phyloP scores from a whole-genome alignment of 23 tunicate genomes.

The Diplosoma virens region DNA sequence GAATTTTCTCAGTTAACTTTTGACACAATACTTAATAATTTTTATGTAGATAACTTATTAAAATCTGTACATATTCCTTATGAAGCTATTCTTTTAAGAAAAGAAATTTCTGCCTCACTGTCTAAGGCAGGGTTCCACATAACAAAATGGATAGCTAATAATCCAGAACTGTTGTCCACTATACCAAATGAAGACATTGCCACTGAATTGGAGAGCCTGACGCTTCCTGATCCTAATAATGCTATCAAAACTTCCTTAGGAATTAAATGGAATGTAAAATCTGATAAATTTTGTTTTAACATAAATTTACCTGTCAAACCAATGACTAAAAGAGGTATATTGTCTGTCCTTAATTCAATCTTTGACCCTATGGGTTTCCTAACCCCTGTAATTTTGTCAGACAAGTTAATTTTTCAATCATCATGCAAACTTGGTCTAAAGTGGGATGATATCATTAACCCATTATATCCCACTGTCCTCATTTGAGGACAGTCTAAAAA shows the following conservation, averaged over 20 bases:
- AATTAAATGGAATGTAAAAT: neutral
- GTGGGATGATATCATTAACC: too few species aligned
- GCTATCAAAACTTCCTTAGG: neutral
- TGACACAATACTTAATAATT: neutral
- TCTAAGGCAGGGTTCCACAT: constrained; percentile 3
- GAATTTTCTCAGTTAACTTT: neutral
- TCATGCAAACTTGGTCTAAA: neutral
- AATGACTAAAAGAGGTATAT: neutral
- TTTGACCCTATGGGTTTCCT: neutral
- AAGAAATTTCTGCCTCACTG: neutral
- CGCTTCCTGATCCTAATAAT: neutral
- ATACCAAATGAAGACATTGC: neutral
- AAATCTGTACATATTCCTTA: neutral
- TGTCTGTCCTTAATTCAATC: neutral
- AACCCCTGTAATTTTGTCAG: neutral
- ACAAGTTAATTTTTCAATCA: neutral
- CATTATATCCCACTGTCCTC: too few species aligned
- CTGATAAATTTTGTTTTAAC: neutral
- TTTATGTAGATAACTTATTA: constrained; percentile 24
- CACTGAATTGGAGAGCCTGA: neutral
- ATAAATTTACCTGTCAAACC: neutral
- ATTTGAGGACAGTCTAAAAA: too few species aligned
- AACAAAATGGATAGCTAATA: constrained; percentile 18
- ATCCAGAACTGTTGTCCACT: neutral
- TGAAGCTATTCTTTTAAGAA: neutral